phyloP scores from a whole-genome alignment of 2,888 invertebrate species.

The Timandra comae region DNA sequence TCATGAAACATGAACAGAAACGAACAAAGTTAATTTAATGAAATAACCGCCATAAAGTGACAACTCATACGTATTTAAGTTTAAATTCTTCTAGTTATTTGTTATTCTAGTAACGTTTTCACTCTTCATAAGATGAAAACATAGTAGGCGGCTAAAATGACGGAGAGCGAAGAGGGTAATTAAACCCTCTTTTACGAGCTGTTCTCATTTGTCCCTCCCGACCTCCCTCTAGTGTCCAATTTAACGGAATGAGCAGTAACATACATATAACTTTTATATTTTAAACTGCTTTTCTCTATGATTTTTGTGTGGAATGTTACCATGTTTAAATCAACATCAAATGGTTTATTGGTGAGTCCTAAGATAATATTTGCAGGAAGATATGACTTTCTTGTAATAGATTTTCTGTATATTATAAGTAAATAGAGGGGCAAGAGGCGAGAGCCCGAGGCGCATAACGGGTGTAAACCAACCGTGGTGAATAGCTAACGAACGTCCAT shows the following conservation, averaged over 20 bases:
- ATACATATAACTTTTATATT: constrained; percentile 24
- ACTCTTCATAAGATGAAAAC: constrained; percentile 25
- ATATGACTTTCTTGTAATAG: too few relatives aligned
- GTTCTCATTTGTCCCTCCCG: constrained; percentile 38
- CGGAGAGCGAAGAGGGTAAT: constrained; percentile 38
- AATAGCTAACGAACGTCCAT: constrained; percentile 13
- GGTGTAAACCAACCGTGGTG: constrained; percentile 2
- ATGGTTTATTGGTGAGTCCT: constrained; percentile 6
- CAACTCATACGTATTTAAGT: too few relatives aligned
- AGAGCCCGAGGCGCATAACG: neutral
- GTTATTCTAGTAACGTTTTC: constrained; percentile 14
- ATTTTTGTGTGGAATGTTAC: constrained; percentile 15
- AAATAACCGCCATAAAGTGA: too few relatives aligned
- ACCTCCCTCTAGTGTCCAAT: constrained; percentile 31
- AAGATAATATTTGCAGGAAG: neutral
- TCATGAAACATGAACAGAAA: too few relatives aligned
- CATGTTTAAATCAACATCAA: constrained; percentile 7
- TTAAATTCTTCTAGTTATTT: too few relatives aligned
- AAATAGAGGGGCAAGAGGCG: too few relatives aligned
- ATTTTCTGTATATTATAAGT: too few relatives aligned
- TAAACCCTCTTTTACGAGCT: constrained; percentile 45
- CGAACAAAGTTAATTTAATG: too few relatives aligned
- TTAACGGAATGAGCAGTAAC: constrained; percentile 32
- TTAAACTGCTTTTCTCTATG: constrained; percentile 20
- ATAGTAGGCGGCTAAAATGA: constrained; percentile 36